Evolutionary conservation across 2,888 invertebrate species (phyloP).

Genomic region (Eumerus sabulonum): DNA sequence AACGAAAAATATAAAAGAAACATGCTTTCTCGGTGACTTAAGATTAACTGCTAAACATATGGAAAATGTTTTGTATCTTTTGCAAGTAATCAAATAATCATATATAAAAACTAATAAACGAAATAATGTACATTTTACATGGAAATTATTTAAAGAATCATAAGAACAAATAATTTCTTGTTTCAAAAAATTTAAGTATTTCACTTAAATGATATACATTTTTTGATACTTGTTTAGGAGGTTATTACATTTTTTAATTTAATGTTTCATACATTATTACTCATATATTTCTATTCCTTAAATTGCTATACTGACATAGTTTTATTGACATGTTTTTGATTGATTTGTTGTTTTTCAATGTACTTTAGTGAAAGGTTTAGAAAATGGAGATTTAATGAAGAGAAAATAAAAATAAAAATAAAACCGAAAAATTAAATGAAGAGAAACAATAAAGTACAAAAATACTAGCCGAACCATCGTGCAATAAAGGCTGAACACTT

Average conservation of each 20-base stretch:
- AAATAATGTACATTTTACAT: constrained; percentile 37
- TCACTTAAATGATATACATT: neutral
- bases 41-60: constrained; percentile 12
- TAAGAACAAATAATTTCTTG: constrained; percentile 42
- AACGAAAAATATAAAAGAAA: constrained; percentile 31
- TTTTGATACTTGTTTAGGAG: too few relatives aligned
- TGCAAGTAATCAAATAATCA: constrained; percentile 10
- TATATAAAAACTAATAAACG: neutral
- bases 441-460: constrained; percentile 51
- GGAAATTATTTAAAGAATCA: constrained; percentile 9
- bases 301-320: constrained; percentile 56
- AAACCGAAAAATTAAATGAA: constrained; percentile 37
- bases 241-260: too few relatives aligned
- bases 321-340: constrained; percentile 14
- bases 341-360: constrained; percentile 28
- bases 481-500: constrained; percentile 49
- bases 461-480: constrained; percentile 69
- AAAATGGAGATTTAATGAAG: constrained; percentile 16
- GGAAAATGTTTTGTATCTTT: constrained; percentile 35
- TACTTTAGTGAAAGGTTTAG: constrained; percentile 18
- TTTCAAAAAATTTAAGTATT: neutral
- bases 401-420: constrained; percentile 7
- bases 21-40: constrained; percentile 40
- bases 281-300: constrained; percentile 27
- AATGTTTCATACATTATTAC: too few relatives aligned